These are phyloP conservation scores for Dione juno DNA, from an alignment of 2,888 invertebrate species.

Conservation along the genomic window DNA sequence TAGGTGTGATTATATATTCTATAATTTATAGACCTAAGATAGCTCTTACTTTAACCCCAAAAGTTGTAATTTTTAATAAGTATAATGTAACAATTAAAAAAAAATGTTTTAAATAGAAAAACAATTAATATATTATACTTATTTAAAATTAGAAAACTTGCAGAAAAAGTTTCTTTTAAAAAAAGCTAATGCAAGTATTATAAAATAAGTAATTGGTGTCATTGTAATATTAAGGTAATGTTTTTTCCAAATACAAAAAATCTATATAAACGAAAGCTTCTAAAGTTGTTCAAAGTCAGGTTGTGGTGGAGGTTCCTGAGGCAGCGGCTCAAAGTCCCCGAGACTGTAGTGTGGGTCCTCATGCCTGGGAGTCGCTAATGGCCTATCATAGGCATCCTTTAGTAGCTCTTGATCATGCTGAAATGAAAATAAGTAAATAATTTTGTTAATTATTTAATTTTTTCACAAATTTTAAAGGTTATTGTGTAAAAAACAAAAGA, in stretches of 20 bases:
- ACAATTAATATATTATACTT: too few species aligned
- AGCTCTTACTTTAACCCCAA: background rate
- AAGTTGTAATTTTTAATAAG: background rate
- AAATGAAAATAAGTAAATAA: constrained; percentile 24
- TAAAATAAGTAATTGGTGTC: too few species aligned
- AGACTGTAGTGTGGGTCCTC: constrained; percentile 77
- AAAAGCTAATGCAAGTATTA: background rate
- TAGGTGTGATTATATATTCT: too few species aligned
- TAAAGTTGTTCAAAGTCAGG: constrained; percentile 80
- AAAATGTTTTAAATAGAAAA: background rate
- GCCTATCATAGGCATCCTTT: constrained; percentile 77
- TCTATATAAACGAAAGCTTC: constrained; percentile 7
- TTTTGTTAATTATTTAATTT: too few species aligned
- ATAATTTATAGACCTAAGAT: too few species aligned
- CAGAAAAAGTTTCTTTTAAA: background rate
- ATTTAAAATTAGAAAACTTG: background rate
- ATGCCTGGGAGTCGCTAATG: constrained; percentile 78
- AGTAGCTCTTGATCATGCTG: constrained; percentile 76
- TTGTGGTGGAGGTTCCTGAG: constrained; percentile 79
- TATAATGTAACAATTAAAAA: background rate
- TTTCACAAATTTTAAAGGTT: too few species aligned
- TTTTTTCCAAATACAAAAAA: background rate
- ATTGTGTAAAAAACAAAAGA: too few species aligned
- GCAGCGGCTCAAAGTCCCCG: constrained; percentile 79
- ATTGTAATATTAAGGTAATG: too few species aligned